Conservation (phyloP, 2,797 vertebrate species). For the Sebastes paucispinis region DNA sequence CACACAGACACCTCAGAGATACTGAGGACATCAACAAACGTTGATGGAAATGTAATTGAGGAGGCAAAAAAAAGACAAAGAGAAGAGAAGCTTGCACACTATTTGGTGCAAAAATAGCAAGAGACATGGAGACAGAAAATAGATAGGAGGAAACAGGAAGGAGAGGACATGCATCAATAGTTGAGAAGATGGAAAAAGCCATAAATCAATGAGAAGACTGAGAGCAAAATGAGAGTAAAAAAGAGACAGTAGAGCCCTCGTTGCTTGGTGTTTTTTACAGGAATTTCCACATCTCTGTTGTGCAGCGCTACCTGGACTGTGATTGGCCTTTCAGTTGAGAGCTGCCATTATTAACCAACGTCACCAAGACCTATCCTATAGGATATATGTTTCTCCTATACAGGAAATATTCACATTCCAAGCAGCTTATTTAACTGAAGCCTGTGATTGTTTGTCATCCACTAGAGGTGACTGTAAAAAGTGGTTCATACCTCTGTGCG, state of each 20-base stretch:
- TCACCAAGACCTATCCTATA: too few relatives aligned
- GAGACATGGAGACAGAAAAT: neutral
- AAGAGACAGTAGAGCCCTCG: neutral
- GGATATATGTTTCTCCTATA: too few relatives aligned
- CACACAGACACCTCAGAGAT: neutral
- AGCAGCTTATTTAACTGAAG: too few relatives aligned
- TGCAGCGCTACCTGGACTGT: too few relatives aligned
- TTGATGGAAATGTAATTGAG: neutral
- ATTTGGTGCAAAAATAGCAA: neutral
- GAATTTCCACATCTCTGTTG: neutral
- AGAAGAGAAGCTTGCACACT: neutral
- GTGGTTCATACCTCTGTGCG: rapidly evolving
- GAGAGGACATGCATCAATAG: neutral
- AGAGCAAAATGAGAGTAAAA: neutral
- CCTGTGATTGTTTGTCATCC: too few relatives aligned
- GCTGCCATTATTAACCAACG: too few relatives aligned
- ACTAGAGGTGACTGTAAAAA: too few relatives aligned
- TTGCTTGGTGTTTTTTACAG: neutral
- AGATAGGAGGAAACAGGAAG: neutral
- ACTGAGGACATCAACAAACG: neutral
- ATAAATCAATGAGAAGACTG: neutral
- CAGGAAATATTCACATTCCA: too few relatives aligned
- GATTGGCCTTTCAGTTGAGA: too few relatives aligned
- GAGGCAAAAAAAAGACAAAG: neutral
- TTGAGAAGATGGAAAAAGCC: neutral